Conservation (phyloP, 2,888 invertebrate species). For the Herminia tarsipennalis region DNA sequence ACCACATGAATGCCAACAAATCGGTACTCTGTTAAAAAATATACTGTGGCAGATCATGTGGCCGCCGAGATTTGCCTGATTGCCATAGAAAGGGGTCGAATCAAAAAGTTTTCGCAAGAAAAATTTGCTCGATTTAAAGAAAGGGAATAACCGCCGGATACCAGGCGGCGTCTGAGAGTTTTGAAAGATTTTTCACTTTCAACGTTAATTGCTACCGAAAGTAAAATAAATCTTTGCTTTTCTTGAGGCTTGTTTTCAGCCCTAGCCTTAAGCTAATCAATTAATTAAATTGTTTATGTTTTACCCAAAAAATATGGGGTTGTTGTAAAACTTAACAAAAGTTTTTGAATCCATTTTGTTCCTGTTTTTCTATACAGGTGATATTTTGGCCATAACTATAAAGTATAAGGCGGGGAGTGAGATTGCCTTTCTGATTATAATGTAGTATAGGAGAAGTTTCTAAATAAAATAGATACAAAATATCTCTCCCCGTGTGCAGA, state of each 20-base stretch:
- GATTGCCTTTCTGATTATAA: conserved; percentile 69
- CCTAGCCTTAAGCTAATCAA: conserved; percentile 72
- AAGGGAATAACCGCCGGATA: conserved; percentile 73
- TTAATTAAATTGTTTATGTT: conserved; percentile 77
- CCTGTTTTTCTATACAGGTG: conserved; percentile 8
- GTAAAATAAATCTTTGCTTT: conserved; percentile 82
- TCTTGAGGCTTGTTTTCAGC: conserved; percentile 68
- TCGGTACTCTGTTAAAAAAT: conserved; percentile 9
- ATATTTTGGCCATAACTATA: conserved; percentile 10
- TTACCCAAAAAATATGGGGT: conserved; percentile 29
- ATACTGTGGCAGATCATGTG: conserved; percentile 52
- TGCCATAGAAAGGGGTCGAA: conserved; percentile 79
- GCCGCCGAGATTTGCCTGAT: conserved; percentile 72
- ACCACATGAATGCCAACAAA: background rate
- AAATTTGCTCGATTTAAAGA: conserved; percentile 81
- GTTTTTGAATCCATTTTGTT: conserved; percentile 1
- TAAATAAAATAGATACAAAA: conserved; percentile 81
- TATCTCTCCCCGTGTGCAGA: conserved; percentile 59
- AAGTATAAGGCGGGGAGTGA: conserved; percentile 42
- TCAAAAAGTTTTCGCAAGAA: conserved; percentile 80
- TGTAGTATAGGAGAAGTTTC: conserved; percentile 74
- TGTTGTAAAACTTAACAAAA: conserved; percentile 15
- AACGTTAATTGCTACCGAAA: conserved; percentile 80
- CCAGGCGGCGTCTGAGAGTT: conserved; percentile 63
- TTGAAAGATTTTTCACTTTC: conserved; percentile 83